Percentiles rank a stretch among this genome's conserved stretches.
These are phyloP conservation scores for Aphaenogaster ashmeadi DNA, from an alignment of 1,140 invertebrate genomes.

Conservation along the genomic window DNA sequence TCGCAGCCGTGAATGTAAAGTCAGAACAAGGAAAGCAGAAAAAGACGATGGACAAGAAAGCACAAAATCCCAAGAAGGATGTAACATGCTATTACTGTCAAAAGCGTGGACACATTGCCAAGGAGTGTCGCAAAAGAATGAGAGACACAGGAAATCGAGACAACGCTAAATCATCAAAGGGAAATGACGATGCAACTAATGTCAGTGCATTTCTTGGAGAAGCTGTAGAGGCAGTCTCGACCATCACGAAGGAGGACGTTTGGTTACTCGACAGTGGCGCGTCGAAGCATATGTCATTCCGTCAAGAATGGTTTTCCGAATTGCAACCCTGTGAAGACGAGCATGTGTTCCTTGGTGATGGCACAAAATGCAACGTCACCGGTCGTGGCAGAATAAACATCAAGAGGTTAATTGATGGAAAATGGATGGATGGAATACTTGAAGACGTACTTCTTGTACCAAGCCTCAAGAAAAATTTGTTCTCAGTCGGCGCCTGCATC, in stretches of 20 bases:
- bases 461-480: conserved; percentile 41
- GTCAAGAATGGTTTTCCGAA: conserved; percentile 33
- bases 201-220: neutral
- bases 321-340: neutral
- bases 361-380: conserved; percentile 41
- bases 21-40: neutral
- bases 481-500: conserved; percentile 67
- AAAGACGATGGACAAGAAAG: neutral
- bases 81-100: conserved; percentile 60
- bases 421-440: conserved; percentile 49
- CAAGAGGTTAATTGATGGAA: conserved; percentile 42
- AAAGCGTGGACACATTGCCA: conserved; percentile 52
- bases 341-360: conserved; percentile 63
- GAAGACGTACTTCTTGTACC: conserved; percentile 73
- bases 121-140: conserved; percentile 42
- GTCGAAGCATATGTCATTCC: conserved; percentile 55
- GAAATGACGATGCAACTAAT: no score
- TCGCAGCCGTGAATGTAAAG: conserved; percentile 27
- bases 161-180: neutral
- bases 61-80: neutral
- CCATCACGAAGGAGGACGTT: neutral
- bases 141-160: neutral
- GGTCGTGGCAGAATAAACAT: conserved; percentile 58
- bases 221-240: neutral
- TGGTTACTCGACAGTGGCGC: conserved; percentile 63